phyloP scores from a whole-genome alignment of 2,888 invertebrate species.

The Oxycera nigricornis region DNA sequence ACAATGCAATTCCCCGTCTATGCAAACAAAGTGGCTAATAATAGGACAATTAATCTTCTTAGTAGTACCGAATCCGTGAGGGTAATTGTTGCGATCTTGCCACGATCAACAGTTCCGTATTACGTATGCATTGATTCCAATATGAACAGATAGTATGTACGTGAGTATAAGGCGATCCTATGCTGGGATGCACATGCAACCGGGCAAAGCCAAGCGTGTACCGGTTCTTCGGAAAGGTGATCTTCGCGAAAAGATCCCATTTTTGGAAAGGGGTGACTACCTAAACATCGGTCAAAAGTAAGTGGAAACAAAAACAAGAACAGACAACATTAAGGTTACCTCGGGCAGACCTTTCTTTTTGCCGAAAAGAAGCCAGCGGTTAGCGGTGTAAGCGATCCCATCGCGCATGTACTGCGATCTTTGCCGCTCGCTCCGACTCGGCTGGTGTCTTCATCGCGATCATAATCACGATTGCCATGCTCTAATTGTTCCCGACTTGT shows the following conservation, averaged over 20 bases:
- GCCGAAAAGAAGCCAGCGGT: slow-evolving; percentile 17
- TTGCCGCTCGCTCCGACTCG: slow-evolving; percentile 10
- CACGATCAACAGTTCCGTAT: slow-evolving; percentile 21
- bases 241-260: slow-evolving; percentile 5
- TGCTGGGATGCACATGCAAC: neutral
- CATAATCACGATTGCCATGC: slow-evolving; percentile 33
- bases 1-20: slow-evolving; percentile 47
- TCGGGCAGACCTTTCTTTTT: slow-evolving; percentile 14
- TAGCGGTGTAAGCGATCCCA: slow-evolving; percentile 29
- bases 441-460: slow-evolving; percentile 30
- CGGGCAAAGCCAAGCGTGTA: neutral
- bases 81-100: slow-evolving; percentile 27
- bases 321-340: slow-evolving; percentile 33
- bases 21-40: slow-evolving; percentile 51
- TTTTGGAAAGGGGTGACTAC: slow-evolving; percentile 40
- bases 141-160: neutral
- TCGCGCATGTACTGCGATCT: slow-evolving; percentile 13
- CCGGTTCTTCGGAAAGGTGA: slow-evolving; percentile 19
- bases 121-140: slow-evolving; percentile 4
- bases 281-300: slow-evolving; percentile 46
- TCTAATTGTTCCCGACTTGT: slow-evolving; percentile 45
- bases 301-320: slow-evolving; percentile 44
- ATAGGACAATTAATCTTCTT: slow-evolving; percentile 53
- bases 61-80: slow-evolving; percentile 45
- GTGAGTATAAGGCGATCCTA: neutral